Evolutionary conservation across 2,797 vertebrate species (phyloP).

Genomic region (Momotus momota): DNA sequence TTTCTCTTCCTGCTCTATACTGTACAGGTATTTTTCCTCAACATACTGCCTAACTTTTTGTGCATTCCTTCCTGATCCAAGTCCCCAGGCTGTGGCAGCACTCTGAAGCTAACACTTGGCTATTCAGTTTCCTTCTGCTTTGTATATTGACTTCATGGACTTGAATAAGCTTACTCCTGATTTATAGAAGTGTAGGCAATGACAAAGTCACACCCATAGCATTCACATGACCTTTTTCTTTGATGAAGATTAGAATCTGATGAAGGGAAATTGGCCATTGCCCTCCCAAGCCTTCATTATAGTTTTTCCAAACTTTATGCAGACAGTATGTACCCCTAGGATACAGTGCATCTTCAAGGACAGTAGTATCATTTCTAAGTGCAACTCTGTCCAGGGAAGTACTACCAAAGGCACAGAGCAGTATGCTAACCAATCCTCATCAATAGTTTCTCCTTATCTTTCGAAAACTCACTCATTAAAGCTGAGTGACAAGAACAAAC

Average conservation of each 20-base stretch:
- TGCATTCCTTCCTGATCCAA: neutral
- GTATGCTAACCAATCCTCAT: neutral
- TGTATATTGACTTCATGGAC: neutral
- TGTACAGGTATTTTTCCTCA: neutral
- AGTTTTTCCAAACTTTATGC: neutral
- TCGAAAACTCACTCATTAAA: neutral
- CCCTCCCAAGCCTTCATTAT: neutral
- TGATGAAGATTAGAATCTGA: neutral
- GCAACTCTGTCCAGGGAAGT: neutral
- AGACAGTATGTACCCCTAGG: neutral
- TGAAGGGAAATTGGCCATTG: neutral
- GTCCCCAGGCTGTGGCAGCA: neutral
- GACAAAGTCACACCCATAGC: neutral
- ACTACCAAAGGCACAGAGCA: neutral
- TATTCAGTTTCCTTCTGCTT: neutral
- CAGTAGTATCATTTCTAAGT: neutral
- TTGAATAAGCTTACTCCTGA: neutral
- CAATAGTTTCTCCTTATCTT: neutral
- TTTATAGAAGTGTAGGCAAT: neutral
- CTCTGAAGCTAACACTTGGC: neutral
- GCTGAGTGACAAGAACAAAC: neutral
- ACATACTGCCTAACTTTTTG: neutral
- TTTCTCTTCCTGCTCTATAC: neutral
- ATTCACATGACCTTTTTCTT: neutral
- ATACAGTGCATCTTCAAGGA: neutral